A percentile compares a stretch with the other conserved stretches of the same genome.
phyloP scores from a whole-genome alignment of 1,140 invertebrate genomes.

The Anthonomus grandis region DNA sequence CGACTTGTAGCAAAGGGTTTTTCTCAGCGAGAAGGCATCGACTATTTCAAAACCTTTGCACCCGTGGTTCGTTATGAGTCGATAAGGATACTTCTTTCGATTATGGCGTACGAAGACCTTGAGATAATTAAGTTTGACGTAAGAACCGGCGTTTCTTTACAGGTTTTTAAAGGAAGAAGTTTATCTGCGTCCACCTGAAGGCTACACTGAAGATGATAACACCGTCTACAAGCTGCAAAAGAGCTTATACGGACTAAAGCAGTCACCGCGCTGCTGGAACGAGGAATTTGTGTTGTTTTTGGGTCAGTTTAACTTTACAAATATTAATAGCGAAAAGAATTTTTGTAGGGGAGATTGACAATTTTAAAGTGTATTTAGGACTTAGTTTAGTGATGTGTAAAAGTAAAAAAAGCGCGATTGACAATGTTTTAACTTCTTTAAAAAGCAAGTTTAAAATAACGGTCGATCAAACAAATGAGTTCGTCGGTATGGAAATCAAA shows the following conservation, averaged over 20 bases:
- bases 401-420: too few species aligned
- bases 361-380: too few species aligned
- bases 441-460: too few species aligned
- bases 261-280: conserved; percentile 49
- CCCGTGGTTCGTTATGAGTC: conserved; percentile 45
- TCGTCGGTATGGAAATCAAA: too few species aligned
- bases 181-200: conserved; percentile 48
- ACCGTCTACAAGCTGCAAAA: conserved; percentile 41
- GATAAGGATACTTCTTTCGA: conserved; percentile 45
- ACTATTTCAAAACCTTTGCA: conserved; percentile 47
- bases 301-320: too few species aligned
- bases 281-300: too few species aligned
- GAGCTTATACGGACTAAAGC: conserved; percentile 50
- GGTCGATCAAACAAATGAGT: too few species aligned
- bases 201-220: conserved; percentile 24
- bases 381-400: too few species aligned
- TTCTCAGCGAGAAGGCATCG: conserved; percentile 41
- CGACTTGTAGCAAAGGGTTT: conserved; percentile 46
- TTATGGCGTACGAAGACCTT: conserved; percentile 43
- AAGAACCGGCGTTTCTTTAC: conserved; percentile 49
- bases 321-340: too few species aligned
- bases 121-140: conserved; percentile 46
- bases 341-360: too few species aligned
- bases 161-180: conserved; percentile 48
- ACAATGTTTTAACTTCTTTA: too few species aligned